These are phyloP conservation scores for Ginglymostoma cirratum DNA, from an alignment of 2,113 vertebrate genomes.

Conservation along the genomic window DNA sequence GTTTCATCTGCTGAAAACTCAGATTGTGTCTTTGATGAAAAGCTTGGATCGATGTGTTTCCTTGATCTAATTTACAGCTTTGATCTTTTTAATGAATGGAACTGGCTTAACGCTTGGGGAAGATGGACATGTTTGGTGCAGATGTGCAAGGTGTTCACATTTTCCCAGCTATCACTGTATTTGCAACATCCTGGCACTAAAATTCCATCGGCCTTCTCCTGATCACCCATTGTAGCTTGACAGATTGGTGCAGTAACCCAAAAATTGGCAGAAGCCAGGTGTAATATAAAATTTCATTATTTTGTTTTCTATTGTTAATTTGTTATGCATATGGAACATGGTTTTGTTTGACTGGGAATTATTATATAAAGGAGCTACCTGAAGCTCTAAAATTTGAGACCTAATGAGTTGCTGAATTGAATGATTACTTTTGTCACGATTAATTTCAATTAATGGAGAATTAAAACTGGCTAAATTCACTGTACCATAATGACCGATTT, in stretches of 20 bases:
- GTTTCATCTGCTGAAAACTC: not conserved
- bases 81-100: not conserved
- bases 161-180: not conserved
- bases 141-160: not conserved
- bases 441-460: not conserved
- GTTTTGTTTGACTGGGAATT: not conserved
- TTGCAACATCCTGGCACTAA: not conserved
- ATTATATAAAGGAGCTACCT: not conserved
- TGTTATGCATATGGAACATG: not conserved
- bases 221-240: not conserved
- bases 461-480: not conserved
- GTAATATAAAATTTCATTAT: not conserved
- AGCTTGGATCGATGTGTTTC: not conserved
- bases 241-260: not conserved
- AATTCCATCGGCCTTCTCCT: not conserved
- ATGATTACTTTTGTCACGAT: not conserved
- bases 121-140: not conserved
- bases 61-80: not conserved
- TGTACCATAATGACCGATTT: not conserved
- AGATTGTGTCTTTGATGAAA: not conserved
- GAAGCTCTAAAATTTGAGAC: not conserved
- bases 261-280: not conserved
- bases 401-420: not conserved
- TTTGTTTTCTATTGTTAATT: not conserved
- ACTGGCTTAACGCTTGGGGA: not conserved